These are phyloP conservation scores for Amblyopsis rosae DNA, from an alignment of 2,113 vertebrate genomes.

Conservation along the genomic window DNA sequence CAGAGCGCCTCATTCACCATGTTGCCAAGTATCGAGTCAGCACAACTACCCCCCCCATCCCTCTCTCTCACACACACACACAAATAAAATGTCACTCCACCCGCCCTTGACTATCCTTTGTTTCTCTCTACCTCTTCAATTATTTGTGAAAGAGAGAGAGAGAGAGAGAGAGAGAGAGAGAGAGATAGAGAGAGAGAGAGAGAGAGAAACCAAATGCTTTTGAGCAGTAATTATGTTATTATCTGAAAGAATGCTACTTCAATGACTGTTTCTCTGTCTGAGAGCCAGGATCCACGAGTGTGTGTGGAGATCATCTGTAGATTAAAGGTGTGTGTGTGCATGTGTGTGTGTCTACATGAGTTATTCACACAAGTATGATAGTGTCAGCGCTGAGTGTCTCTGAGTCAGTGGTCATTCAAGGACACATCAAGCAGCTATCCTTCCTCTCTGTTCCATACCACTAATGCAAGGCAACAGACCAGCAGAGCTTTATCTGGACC, in stretches of 20 bases:
- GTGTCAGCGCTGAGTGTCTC: background rate
- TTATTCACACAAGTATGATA: background rate
- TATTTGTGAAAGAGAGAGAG: background rate
- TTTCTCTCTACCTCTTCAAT: background rate
- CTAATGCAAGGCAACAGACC: too few species aligned
- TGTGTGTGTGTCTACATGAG: background rate
- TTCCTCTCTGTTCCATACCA: too few species aligned
- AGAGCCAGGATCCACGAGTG: too few species aligned
- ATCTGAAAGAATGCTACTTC: too few species aligned
- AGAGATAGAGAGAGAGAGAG: background rate
- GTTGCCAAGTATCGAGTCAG: conserved; percentile 49
- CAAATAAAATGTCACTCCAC: background rate
- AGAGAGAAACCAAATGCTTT: background rate
- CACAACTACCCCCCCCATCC: conserved; percentile 28
- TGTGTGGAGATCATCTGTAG: background rate
- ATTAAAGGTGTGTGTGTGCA: background rate
- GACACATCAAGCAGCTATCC: too few species aligned
- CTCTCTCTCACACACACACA: background rate
- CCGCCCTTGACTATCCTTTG: background rate
- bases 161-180: background rate
- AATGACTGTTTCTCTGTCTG: too few species aligned
- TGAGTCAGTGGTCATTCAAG: too few species aligned
- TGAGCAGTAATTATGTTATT: too few species aligned
- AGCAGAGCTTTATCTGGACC: too few species aligned
- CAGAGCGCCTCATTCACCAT: conserved; percentile 48